Base-by-base conservation (phyloP, 2,888 invertebrate species). In the Archips crataeganus region DNA sequence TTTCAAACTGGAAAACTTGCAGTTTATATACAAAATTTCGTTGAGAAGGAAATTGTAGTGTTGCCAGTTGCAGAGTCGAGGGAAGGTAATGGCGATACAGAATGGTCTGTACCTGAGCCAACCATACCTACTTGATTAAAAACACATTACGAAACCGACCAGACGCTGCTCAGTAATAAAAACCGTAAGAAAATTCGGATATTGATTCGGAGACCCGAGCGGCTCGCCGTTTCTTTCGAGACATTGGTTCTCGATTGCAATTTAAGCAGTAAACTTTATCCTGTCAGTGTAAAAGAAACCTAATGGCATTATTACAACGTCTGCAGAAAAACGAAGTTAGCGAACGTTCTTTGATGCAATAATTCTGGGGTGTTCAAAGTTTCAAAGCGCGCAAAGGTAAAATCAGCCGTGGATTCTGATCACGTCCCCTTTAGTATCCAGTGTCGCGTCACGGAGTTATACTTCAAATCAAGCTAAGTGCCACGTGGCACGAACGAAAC, bases 391-490 rank as follows among this genome's bases (percentile, higher is more conserved):
- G 47, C 63, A 45, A 42, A 65, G 51, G 39, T 23, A 67, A 42
- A 42, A 57, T 13, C 49, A 39, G 49, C 64, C 59, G 68, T 57
- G 75, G 77, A 86, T 85, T 85, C 82, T 62, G 73, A 78, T 81
- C 87, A 86, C 87, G 87, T 86, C 76, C 69, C 71, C 75, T 80
- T 84, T 81, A 85, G 78, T 82, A 78, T 79, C 81, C 79, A 77
- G 76, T 77, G 80, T 78, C 76, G 79, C 80, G 77, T 76, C 77
- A 68, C 79, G 82, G 82, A 82, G 77, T 77, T 80, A 79, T 87
- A 84, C 85, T 81, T 85, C 87, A 84, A 86, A 88, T 86, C 84
- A 86, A 82, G 80, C 77, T 77, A 82, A 87, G 84, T 84, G 84
- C 79, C 74, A 71, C 69, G 77, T 76, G 80, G 76, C 73, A 70